Evolutionary conservation across 2,113 vertebrate genomes (phyloP).

Genomic region (Otis tarda): DNA sequence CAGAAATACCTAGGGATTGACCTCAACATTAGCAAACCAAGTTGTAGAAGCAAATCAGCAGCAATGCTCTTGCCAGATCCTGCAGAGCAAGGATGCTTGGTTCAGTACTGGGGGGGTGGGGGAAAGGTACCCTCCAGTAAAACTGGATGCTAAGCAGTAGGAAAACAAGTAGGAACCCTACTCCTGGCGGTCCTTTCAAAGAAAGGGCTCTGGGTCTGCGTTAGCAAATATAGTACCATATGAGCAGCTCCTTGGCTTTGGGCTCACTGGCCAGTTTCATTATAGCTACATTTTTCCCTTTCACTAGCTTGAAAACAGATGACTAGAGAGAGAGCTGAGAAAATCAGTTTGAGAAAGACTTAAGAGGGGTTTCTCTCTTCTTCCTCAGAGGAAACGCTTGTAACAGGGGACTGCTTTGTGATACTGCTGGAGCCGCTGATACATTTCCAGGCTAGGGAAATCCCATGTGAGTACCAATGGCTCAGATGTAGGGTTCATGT

Average conservation of each 20-base stretch:
- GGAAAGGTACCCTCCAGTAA: neutral
- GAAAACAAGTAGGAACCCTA: neutral
- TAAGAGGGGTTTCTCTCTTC: neutral
- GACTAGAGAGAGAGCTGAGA: neutral
- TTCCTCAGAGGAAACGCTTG: neutral
- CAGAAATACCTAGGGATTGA: neutral
- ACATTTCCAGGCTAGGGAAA: neutral
- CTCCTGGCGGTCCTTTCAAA: neutral
- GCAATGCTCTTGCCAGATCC: neutral
- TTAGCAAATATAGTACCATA: neutral
- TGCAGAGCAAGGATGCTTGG: neutral
- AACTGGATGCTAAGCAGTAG: neutral
- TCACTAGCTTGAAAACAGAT: neutral
- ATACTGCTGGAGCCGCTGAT: neutral
- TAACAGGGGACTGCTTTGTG: neutral
- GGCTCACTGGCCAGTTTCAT: neutral
- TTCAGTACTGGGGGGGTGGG: neutral
- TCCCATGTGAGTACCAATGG: neutral
- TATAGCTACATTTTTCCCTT: neutral
- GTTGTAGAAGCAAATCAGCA: neutral
- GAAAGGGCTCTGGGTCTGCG: neutral
- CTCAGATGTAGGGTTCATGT: neutral
- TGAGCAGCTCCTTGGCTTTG: neutral
- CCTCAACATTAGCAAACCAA: neutral
- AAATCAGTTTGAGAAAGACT: neutral